phyloP scores from a whole-genome alignment of 2,113 vertebrate species.

The Chloropsis cyanopogon region DNA sequence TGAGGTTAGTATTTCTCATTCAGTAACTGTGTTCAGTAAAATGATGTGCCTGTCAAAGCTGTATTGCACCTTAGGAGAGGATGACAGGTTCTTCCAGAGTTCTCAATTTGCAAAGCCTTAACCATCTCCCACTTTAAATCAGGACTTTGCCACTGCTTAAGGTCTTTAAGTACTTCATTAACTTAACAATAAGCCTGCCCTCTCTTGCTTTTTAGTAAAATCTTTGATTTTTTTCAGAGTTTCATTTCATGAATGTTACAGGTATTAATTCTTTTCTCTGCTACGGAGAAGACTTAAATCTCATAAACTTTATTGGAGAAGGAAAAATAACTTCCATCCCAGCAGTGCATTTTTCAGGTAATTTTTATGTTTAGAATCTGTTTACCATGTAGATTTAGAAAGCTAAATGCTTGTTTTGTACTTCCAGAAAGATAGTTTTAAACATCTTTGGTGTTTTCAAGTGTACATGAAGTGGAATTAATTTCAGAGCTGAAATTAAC shows the following conservation, averaged over 20 bases:
- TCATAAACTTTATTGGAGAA: neutral
- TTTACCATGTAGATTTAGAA: neutral
- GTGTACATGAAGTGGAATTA: neutral
- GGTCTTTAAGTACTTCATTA: neutral
- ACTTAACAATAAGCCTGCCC: neutral
- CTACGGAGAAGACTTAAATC: neutral
- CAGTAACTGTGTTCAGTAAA: neutral
- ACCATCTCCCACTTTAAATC: neutral
- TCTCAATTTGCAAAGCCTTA: neutral
- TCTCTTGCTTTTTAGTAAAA: neutral
- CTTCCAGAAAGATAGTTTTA: neutral
- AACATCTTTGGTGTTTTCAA: neutral
- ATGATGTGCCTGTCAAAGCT: neutral
- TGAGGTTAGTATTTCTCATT: conserved; percentile 6
- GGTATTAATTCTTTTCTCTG: neutral
- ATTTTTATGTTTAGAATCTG: neutral
- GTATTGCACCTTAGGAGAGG: neutral
- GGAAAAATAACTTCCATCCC: neutral
- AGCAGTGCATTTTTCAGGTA: neutral
- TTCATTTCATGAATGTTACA: neutral
- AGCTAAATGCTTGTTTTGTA: neutral
- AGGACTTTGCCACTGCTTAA: neutral
- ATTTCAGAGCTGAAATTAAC: neutral
- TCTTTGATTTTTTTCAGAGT: neutral
- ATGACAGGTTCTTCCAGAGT: neutral